A percentile compares a stretch with the other conserved stretches of the same genome.
These are phyloP conservation scores for Rhincodon typus DNA, from an alignment of 2,797 vertebrate genomes.

Conservation along the genomic window DNA sequence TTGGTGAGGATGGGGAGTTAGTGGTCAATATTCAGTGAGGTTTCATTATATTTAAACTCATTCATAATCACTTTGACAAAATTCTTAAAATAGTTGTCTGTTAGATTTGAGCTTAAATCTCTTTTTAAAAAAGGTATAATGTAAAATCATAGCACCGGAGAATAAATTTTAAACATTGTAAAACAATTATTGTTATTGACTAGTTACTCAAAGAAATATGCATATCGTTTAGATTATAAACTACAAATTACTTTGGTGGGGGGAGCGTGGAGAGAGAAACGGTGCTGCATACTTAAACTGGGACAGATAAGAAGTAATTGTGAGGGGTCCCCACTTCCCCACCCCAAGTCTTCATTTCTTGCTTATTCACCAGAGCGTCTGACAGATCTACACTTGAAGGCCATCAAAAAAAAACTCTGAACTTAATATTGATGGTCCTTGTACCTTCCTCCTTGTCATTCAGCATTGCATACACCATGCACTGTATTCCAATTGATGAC, in stretches of 20 bases:
- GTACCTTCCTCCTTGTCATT: neutral
- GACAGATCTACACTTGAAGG: neutral
- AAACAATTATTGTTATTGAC: neutral
- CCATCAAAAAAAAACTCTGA: neutral
- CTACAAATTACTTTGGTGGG: neutral
- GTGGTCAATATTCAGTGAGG: neutral
- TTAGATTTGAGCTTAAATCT: neutral
- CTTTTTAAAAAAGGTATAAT: neutral
- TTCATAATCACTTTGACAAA: neutral
- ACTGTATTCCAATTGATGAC: neutral
- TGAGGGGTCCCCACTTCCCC: neutral
- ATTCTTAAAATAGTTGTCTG: neutral
- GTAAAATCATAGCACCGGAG: conserved; percentile 5
- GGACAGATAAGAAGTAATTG: neutral
- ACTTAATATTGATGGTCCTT: neutral
- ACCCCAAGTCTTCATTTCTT: neutral
- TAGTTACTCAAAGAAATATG: neutral
- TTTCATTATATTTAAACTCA: neutral
- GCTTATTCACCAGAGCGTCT: neutral
- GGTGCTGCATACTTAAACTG: neutral
- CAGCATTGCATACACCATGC: neutral
- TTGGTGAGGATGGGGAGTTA: neutral
- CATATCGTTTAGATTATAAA: neutral
- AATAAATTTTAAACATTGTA: neutral
- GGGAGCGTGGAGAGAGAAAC: neutral